Base-by-base conservation (phyloP, 1,140 invertebrate species). In the Ptiloglossa arizonensis region DNA sequence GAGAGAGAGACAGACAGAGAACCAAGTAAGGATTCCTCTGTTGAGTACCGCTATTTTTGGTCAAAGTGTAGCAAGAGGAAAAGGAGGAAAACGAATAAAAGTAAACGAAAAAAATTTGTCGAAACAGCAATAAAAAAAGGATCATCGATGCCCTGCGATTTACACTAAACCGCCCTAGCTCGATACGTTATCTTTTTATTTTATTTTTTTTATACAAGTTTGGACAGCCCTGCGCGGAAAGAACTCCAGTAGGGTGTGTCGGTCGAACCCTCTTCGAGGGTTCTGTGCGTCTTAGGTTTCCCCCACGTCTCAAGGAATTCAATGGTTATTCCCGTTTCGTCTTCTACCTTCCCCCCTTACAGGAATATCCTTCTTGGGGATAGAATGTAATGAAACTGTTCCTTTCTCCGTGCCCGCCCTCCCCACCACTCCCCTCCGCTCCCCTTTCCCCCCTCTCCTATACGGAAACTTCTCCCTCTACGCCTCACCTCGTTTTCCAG, bases 361-460 rank as follows among this genome's bases (percentile, higher is more conserved):
- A 76, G 44, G 68, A 70, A 70, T 70, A 71, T 71, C 75, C 68
- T 70, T 77, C 75, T 77, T 63, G 46, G 77, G 71, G 80, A 81
- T 71, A 67, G 68, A 79, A 81, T 67, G 69, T 81, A 81, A 79
- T 73, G 80, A 81, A 81, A 81, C 76, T 72, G 75, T 79, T 81
- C 67, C 76, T 79, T 38, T 44, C 5, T n/a, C 24, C 63, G 50
- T 52, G n/a, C 19, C 13, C n/a, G n/a, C 38, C n/a, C 44, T 13
- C 11, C 3, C 15, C 38, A 19, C 9, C 46, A 13, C 17, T 44
- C 24, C 0, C 13, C 9, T 13, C 52, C n/a, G 50, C 32, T 22
- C 13, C 24, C 13, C 1, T 17, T 32, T 29, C 32, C 15, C 52
- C n/a, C 6, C 1, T 27, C 19, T 13, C 9, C 17, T 35, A 3